Percentiles rank a stretch among this genome's conserved stretches.
These are phyloP conservation scores for Ceryle rudis DNA, from an alignment of 2,797 vertebrate species.

Conservation along the genomic window DNA sequence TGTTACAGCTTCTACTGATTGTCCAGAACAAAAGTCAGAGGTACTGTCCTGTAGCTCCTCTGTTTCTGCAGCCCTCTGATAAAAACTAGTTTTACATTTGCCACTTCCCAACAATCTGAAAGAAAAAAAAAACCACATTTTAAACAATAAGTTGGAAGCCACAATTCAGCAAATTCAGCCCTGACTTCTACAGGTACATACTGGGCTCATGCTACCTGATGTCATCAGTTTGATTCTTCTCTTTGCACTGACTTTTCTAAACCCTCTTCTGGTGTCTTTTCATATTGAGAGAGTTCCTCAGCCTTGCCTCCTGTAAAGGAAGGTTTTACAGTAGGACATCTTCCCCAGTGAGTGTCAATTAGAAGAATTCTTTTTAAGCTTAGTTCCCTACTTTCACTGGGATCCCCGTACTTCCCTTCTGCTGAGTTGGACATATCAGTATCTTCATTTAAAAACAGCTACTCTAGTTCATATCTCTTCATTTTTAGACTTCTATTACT, in stretches of 20 bases:
- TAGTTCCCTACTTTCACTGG: background rate
- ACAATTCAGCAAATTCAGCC: background rate
- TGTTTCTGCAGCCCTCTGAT: background rate
- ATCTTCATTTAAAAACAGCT: background rate
- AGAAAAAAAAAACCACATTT: background rate
- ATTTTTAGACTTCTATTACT: background rate
- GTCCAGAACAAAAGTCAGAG: background rate
- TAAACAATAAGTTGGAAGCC: background rate
- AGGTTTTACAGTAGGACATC: background rate
- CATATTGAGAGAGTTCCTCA: background rate
- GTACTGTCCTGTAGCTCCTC: background rate
- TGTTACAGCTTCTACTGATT: background rate
- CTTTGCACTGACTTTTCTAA: background rate
- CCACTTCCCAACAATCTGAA: background rate
- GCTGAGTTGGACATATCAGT: background rate
- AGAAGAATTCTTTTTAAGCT: background rate
- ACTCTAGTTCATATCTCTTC: background rate
- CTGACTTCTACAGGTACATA: background rate
- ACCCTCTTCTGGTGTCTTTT: background rate
- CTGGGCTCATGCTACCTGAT: background rate
- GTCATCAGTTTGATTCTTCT: background rate
- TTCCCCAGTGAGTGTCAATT: background rate
- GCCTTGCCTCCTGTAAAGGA: background rate
- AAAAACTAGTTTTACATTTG: background rate
- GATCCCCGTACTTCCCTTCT: background rate